Evolutionary conservation across 1,140 invertebrate genomes (phyloP), one percentile per base, ranked within the genome.

Genomic region (Oryzaephilus surinamensis): DNA sequence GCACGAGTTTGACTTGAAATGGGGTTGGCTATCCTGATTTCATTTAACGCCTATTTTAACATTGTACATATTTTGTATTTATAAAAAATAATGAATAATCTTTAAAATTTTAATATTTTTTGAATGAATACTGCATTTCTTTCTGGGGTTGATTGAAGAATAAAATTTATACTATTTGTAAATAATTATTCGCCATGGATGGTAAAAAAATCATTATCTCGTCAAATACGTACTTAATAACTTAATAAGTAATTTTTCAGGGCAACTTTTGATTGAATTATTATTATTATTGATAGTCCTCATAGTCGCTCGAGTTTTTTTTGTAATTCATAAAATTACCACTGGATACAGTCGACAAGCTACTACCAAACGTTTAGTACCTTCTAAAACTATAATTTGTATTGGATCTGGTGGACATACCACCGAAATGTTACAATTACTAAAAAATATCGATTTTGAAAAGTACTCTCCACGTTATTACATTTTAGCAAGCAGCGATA

Each of bases 381-480:
- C 54, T 23, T 54, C 48, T 30, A 60, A 48, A 49, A 57, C 52
- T 14, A 10, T 59, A 17, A 55, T 62, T 27, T 62, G 58, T 39
- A 58, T 62, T n/a, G 60, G 60, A 20, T 61, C 58, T 14, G 60
- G 60, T 35, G 84, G 84, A 7, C 92, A 97, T 60, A 95, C 92
- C 2, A 77, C 80, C 17, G 92, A 97, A 71, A 86, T 96, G 74
- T 55, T 94, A 26, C 65, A 73, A 41, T 65, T 95, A 16, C 57
- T 85, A 16, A 60, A 72, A 45, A 63, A 68, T 23, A 54, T 89
- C 13, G 64, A 76, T 52, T 58, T 55, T 38, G 46, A 61, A 5
- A 70, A 70, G 46, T 92, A 83, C 60, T 56, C 55, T 2, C 84
- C 80, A 2, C 64, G 79, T 57, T 57, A 81, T 32, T 97, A 93